phyloP scores from a whole-genome alignment of 2,113 vertebrate species.

The Macquaria ambigua region DNA sequence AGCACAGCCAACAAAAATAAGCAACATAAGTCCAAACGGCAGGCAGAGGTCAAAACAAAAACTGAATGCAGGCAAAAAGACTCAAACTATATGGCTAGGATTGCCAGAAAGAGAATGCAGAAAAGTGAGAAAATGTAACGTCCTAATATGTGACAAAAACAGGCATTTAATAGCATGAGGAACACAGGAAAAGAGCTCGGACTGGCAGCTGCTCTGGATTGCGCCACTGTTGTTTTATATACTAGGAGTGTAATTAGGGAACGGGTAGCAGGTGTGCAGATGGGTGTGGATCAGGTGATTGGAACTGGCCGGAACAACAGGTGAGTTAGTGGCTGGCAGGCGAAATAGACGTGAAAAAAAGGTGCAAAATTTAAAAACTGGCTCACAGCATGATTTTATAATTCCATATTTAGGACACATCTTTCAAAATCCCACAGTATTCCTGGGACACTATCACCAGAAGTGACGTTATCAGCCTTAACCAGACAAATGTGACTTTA shows the following conservation, averaged over 20 bases:
- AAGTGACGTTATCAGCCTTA: background rate
- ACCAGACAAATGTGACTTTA: background rate
- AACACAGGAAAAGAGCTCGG: background rate
- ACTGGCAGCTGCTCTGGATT: background rate
- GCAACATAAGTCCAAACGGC: background rate
- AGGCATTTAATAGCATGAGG: no score
- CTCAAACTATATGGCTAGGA: background rate
- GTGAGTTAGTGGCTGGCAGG: background rate
- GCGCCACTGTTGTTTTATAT: background rate
- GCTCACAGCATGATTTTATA: background rate
- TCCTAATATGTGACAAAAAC: background rate
- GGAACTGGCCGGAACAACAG: background rate
- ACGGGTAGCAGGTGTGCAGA: background rate
- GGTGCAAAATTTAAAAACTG: background rate
- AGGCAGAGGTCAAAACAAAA: background rate
- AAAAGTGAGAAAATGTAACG: background rate
- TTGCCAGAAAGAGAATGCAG: background rate
- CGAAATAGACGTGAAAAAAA: background rate
- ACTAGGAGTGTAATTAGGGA: background rate
- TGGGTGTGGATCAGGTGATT: background rate
- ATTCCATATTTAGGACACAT: background rate
- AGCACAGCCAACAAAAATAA: background rate
- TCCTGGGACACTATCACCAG: background rate
- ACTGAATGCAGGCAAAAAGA: background rate
- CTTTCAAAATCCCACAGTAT: constrained; percentile 3